Percentiles rank a stretch among this genome's conserved stretches.
Evolutionary conservation across 1,140 invertebrate genomes (phyloP).

Genomic region (Drosophila jambulina): DNA sequence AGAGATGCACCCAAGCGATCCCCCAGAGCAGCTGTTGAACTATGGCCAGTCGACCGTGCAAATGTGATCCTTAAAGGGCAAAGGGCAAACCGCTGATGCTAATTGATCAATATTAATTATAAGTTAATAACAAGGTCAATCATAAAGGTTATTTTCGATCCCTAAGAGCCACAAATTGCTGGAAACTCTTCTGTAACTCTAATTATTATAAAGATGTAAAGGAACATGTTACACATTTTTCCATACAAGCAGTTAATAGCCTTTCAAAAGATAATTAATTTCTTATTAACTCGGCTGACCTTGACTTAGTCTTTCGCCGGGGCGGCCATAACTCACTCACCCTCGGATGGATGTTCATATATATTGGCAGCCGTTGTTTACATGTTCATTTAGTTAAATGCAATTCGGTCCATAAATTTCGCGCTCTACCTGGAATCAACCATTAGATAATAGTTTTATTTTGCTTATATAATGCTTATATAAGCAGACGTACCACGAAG

Average conservation of each 20-base stretch:
- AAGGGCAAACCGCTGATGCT: background rate
- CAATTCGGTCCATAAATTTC: constrained; percentile 35
- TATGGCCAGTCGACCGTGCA: background rate
- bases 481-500: constrained; percentile 55
- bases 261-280: background rate
- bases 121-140: background rate
- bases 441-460: constrained; percentile 66
- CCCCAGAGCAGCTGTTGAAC: constrained; percentile 19
- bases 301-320: constrained; percentile 38
- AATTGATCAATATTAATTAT: background rate
- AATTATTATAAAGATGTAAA: background rate
- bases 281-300: constrained; percentile 12
- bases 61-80: constrained; percentile 31
- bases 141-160: background rate
- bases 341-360: constrained; percentile 12
- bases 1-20: constrained; percentile 9
- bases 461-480: constrained; percentile 63
- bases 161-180: too few species aligned
- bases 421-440: constrained; percentile 33
- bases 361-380: constrained; percentile 29
- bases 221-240: background rate
- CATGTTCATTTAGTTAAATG: constrained; percentile 38
- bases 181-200: background rate
- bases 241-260: background rate
- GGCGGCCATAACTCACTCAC: constrained; percentile 29